A percentile compares a stretch with the other conserved stretches of the same genome.
phyloP scores from a whole-genome alignment of 30 jellyfish, hydroid and myxozoan genomes.

The Cassiopea andromeda region DNA sequence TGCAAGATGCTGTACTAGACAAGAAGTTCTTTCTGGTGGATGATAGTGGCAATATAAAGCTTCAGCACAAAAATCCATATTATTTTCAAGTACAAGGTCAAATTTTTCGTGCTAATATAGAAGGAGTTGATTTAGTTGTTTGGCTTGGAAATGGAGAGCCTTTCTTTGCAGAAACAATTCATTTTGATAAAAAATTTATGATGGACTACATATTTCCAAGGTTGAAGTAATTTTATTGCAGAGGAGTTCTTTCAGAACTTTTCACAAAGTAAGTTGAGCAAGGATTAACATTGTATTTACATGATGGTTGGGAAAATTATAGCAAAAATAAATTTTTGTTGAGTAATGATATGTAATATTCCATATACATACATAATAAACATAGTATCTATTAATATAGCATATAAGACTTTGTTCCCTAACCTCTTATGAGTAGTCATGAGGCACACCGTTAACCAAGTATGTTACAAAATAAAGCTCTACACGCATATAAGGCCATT shows the following conservation, averaged over 20 bases:
- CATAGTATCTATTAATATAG: neutral
- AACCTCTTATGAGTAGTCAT: neutral
- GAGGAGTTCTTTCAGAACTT: conserved; percentile 45
- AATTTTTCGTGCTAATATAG: conserved; percentile 44
- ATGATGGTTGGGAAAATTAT: conserved; percentile 27
- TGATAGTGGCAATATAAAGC: neutral
- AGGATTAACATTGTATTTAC: conserved; percentile 18
- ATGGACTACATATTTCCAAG: conserved; percentile 5
- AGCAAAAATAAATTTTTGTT: neutral
- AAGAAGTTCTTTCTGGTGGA: conserved; percentile 29
- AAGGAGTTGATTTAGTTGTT: conserved; percentile 40
- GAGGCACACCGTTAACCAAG: neutral
- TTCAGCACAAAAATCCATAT: conserved; percentile 36
- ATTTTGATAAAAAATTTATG: conserved; percentile 18
- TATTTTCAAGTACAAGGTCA: conserved; percentile 57
- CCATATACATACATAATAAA: neutral
- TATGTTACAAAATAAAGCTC: neutral
- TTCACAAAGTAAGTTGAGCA: conserved; percentile 32
- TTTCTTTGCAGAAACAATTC: conserved; percentile 28
- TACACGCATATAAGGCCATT: neutral
- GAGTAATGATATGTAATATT: neutral
- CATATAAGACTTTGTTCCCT: neutral
- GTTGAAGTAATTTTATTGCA: conserved; percentile 6
- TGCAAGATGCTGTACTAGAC: conserved; percentile 45
- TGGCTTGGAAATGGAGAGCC: conserved; percentile 53